Evolutionary conservation across 2,113 vertebrate species (phyloP).

Genomic region (Melanotaenia duboulayi): DNA sequence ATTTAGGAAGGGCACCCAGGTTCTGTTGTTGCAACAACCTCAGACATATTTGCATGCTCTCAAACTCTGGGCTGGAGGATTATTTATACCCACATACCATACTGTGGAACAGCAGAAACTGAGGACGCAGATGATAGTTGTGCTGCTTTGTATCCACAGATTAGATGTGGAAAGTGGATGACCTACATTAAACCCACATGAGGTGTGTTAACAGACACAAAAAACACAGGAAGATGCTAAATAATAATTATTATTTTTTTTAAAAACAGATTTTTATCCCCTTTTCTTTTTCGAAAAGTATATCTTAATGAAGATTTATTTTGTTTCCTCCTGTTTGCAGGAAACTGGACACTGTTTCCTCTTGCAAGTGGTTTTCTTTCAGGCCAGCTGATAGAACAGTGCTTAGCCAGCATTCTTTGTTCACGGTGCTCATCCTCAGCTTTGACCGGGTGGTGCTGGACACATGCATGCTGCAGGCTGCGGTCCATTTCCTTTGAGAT

Average conservation of each 20-base stretch:
- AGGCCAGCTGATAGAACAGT: slow-evolving; percentile 49
- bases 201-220: slow-evolving; percentile 9
- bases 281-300: slow-evolving; percentile 15
- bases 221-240: not conserved
- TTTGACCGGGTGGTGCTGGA: slow-evolving; percentile 27
- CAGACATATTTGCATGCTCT: slow-evolving; percentile 9
- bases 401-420: slow-evolving; percentile 70
- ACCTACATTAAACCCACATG: slow-evolving; percentile 2
- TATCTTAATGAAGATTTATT: slow-evolving; percentile 16
- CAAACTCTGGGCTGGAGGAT: slow-evolving; percentile 12
- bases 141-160: not conserved
- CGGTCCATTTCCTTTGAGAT: slow-evolving; percentile 4
- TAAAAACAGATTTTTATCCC: not conserved
- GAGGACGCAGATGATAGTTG: not conserved
- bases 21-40: slow-evolving; percentile 61
- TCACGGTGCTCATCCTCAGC: slow-evolving; percentile 49
- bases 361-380: slow-evolving; percentile 68
- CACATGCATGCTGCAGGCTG: slow-evolving; percentile 1
- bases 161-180: not conserved
- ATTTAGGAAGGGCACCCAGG: slow-evolving; percentile 45
- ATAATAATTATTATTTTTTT: not conserved
- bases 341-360: slow-evolving; percentile 78
- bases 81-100: slow-evolving; percentile 52
- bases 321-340: slow-evolving; percentile 42
- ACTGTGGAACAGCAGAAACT: slow-evolving; percentile 29